Percentiles rank a stretch among this genome's conserved stretches.
These are phyloP conservation scores for Pedetes capensis DNA, from an alignment of 2,113 vertebrate genomes.

Conservation along the genomic window DNA sequence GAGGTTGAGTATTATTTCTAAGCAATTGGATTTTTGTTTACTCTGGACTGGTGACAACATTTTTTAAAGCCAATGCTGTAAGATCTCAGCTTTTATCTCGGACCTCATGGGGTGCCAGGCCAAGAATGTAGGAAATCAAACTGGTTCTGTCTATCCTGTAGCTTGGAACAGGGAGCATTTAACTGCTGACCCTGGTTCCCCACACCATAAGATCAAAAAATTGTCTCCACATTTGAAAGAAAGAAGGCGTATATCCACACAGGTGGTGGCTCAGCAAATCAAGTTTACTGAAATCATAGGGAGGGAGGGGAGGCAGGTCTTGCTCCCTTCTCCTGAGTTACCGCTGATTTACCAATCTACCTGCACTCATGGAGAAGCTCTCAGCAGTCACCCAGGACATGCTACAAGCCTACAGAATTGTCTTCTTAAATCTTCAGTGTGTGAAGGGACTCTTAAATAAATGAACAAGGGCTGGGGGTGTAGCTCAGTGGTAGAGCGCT, in stretches of 20 bases:
- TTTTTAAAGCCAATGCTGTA: constrained; percentile 43
- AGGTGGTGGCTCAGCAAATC: not conserved
- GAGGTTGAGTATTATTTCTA: constrained; percentile 41
- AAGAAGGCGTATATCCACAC: not conserved
- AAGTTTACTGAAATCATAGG: not conserved
- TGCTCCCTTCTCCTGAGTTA: not conserved
- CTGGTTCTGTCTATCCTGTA: not conserved
- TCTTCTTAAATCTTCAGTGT: not conserved
- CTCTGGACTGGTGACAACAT: constrained; percentile 39
- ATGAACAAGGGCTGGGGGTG: not conserved
- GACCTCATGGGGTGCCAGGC: constrained; percentile 40
- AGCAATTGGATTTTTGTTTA: constrained; percentile 38
- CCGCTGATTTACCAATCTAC: not conserved
- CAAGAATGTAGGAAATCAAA: not conserved
- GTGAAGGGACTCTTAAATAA: constrained; percentile 27
- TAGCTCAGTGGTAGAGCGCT: not conserved
- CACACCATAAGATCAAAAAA: not conserved
- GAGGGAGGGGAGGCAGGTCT: not conserved
- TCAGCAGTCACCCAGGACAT: not conserved
- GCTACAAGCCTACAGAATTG: not conserved
- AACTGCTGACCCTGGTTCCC: not conserved
- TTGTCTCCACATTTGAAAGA: not conserved
- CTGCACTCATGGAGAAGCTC: not conserved
- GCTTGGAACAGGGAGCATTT: not conserved
- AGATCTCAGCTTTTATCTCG: constrained; percentile 56